Evolutionary conservation across 2,113 vertebrate species (phyloP), one percentile per base, ranked within the genome.

Genomic region (Ivindomyrus marchei): DNA sequence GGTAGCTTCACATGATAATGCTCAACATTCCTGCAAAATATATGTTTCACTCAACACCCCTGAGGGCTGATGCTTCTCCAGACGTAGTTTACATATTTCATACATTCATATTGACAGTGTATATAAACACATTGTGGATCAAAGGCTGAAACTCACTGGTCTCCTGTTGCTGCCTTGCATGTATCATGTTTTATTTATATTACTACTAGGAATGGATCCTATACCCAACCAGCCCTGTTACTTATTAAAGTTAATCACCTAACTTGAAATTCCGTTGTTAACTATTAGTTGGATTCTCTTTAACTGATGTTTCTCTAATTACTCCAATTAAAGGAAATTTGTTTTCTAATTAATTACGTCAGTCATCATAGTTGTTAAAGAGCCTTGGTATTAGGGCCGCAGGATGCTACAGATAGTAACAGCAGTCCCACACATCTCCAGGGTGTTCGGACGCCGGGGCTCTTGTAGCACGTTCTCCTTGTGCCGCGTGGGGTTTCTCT

Each of bases 111-210:
- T 77, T 77, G 70, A 77, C 70, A 77, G 70, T 13, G 15, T 17
- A 77, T 85, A 85, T 49, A 50, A 27, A n/a, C 84, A 85, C 13
- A 10, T 27, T 50, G 46, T 31, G 84, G 84, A 86, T 86, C 84
- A 86, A 47, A 86, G 84, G 19, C 21, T 45, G 46, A 86, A 24
- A 49, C 84, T 86, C 24, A 47, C 84, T 27, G 84, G 74, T 27
- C 47, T 86, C 84, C 24, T 47, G 47, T 47, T 50, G 46, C 84
- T 86, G 7, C 46, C 11, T n/a, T 49, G 47, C 84, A 47, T 50
- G 45, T 86, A 85, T 85, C 17, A 85, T 85, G 24, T 11, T n/a
- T 47, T 86, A 86, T 86, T 86, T 50, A 49, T 86, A 50, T 27
- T 4, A 10, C 84, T 31, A 10, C 46, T n/a, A 27, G 11, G 46